Conservation (phyloP, 2,113 vertebrate species). For the Leptocoma aspasia region DNA sequence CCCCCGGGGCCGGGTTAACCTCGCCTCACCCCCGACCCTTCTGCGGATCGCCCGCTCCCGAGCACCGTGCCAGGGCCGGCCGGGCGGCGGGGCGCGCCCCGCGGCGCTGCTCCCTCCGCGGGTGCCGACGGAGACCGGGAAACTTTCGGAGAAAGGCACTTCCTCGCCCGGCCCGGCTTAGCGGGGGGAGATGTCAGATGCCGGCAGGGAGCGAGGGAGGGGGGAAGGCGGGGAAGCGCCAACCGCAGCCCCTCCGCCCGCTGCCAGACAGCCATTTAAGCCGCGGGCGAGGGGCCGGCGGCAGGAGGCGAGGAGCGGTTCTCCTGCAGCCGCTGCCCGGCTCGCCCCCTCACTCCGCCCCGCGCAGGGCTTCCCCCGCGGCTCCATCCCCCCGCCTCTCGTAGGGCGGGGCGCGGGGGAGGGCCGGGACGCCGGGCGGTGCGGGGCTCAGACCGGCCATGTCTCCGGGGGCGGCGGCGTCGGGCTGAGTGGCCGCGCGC, state of each 20-base stretch:
- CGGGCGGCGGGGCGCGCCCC: background rate
- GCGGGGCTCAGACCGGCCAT: slow-evolving; percentile 59
- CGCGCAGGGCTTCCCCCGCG: background rate
- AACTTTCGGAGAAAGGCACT: background rate
- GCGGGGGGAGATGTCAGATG: background rate
- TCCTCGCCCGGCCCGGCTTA: background rate
- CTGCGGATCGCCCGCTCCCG: background rate
- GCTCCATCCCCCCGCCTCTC: background rate
- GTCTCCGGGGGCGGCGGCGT: slow-evolving; percentile 62
- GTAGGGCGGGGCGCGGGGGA: background rate
- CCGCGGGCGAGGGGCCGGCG: background rate
- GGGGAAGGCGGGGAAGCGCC: background rate
- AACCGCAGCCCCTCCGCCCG: background rate
- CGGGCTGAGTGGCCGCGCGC: slow-evolving; percentile 2
- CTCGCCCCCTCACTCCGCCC: background rate
- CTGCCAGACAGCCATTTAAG: background rate
- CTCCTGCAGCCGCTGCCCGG: background rate
- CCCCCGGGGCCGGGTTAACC: background rate
- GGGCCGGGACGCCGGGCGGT: slow-evolving; percentile 26
- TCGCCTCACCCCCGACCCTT: background rate
- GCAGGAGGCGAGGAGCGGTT: background rate
- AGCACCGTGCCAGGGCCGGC: background rate
- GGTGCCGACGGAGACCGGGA: background rate
- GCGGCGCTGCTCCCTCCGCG: background rate
- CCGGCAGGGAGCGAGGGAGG: background rate